Conservation (phyloP, 2,113 vertebrate genomes). For the Nycticebus coucang region DNA sequence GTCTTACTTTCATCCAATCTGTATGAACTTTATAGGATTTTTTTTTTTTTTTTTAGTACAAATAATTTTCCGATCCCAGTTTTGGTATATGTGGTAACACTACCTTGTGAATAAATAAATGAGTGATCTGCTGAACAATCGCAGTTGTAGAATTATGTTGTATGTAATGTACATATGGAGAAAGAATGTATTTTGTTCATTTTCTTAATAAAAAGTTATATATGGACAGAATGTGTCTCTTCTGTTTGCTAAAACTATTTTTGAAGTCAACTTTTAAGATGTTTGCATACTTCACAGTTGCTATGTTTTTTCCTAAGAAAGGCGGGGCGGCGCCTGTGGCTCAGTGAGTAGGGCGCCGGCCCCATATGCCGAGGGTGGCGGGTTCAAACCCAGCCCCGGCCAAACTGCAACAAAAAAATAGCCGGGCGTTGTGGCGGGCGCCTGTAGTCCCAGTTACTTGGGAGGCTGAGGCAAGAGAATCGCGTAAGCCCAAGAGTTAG, state of each 20-base stretch:
- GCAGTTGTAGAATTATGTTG: slow-evolving; percentile 91
- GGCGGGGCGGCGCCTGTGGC: too few relatives aligned
- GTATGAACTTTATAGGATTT: slow-evolving; percentile 41
- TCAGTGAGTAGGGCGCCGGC: too few relatives aligned
- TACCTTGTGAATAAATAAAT: slow-evolving; percentile 89
- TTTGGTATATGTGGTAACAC: slow-evolving; percentile 83
- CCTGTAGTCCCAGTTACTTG: too few relatives aligned
- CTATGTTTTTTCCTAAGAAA: background rate
- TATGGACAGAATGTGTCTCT: slow-evolving; percentile 56
- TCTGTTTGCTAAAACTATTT: slow-evolving; percentile 19
- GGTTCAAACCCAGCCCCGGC: too few relatives aligned
- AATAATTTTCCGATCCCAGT: slow-evolving; percentile 76
- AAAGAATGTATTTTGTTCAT: slow-evolving; percentile 99
- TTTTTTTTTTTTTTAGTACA: slow-evolving; percentile 51
- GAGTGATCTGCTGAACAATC: slow-evolving; percentile 84
- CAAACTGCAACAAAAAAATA: too few relatives aligned
- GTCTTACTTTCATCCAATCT: slow-evolving; percentile 40
- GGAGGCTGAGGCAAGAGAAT: too few relatives aligned
- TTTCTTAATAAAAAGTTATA: slow-evolving; percentile 90
- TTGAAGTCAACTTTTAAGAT: slow-evolving; percentile 37
- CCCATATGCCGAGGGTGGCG: too few relatives aligned
- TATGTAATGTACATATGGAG: slow-evolving; percentile 99
- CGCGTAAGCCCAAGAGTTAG: too few relatives aligned
- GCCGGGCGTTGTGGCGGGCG: too few relatives aligned
- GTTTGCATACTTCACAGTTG: background rate